Evolutionary conservation across 1,140 invertebrate genomes (phyloP).

Genomic region (Dolichoris vasculosae): DNA sequence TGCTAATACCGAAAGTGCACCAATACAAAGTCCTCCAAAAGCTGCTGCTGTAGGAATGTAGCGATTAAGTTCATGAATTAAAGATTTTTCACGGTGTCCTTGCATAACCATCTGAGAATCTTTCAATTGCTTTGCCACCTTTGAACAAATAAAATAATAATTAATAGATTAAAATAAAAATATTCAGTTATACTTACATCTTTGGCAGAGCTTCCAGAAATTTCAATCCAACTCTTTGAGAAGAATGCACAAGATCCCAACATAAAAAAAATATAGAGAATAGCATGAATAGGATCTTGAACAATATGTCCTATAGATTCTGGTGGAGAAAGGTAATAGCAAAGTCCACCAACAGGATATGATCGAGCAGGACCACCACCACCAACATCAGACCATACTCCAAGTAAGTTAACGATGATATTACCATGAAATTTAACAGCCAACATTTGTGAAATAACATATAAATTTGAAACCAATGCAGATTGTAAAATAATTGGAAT

Average conservation of each 20-base stretch:
- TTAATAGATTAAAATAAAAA: background rate
- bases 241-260: constrained; percentile 99
- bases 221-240: constrained; percentile 99
- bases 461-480: constrained; percentile 98
- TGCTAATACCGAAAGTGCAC: constrained; percentile 97
- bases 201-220: constrained; percentile 99
- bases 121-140: constrained; percentile 99
- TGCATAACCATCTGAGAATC: constrained; percentile 99
- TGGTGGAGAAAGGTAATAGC: constrained; percentile 99
- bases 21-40: constrained; percentile 98
- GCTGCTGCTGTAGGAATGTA: constrained; percentile 99
- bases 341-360: constrained; percentile 96
- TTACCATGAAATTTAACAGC: constrained; percentile 99
- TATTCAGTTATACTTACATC: constrained; percentile 84
- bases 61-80: constrained; percentile 99
- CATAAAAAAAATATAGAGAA: constrained; percentile 99
- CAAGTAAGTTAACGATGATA: constrained; percentile 97
- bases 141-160: constrained; percentile 45
- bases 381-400: constrained; percentile 98
- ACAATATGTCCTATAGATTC: constrained; percentile 96
- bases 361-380: constrained; percentile 96
- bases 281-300: constrained; percentile 96
- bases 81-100: constrained; percentile 98
- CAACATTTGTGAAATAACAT: constrained; percentile 99
- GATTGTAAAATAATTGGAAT: constrained; percentile 99